These are phyloP conservation scores for Caenorhabditis virilis DNA, from an alignment of 2,888 invertebrate genomes.

Conservation along the genomic window DNA sequence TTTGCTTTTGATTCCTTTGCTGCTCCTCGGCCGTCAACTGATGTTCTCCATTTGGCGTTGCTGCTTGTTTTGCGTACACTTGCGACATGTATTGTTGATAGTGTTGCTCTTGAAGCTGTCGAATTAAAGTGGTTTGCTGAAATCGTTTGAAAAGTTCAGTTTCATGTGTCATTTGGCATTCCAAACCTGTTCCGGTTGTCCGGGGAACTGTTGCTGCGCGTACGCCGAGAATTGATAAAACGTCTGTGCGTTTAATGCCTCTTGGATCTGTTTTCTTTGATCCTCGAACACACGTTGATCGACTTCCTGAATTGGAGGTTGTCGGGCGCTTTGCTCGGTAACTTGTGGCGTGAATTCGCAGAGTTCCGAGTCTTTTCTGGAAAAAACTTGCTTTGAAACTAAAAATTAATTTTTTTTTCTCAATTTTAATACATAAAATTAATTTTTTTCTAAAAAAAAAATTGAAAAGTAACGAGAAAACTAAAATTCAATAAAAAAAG, in stretches of 20 bases:
- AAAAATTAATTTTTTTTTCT: background rate
- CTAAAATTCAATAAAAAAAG: background rate
- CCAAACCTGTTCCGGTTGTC: conserved; percentile 73
- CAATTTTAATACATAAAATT: background rate
- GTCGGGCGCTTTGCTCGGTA: conserved; percentile 28
- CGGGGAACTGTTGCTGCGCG: conserved; percentile 85
- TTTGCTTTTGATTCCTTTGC: conserved; percentile 54
- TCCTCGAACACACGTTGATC: conserved; percentile 51
- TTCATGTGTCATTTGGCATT: no score
- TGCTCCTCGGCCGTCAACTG: conserved; percentile 21
- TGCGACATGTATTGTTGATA: conserved; percentile 99
- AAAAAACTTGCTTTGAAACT: background rate
- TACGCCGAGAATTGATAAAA: conserved; percentile 87
- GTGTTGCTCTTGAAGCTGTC: conserved; percentile 95
- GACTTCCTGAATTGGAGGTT: conserved; percentile 22
- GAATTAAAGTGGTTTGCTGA: conserved; percentile 89
- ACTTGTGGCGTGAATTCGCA: conserved; percentile 33
- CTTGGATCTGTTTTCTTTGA: conserved; percentile 79
- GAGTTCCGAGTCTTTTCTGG: conserved; percentile 40
- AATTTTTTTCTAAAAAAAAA: conserved; percentile 4
- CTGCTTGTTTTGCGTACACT: conserved; percentile 71
- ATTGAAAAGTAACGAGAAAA: conserved; percentile 1
- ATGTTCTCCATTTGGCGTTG: conserved; percentile 50
- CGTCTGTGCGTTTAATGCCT: conserved; percentile 85
- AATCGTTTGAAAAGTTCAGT: conserved; percentile 37